phyloP scores from a whole-genome alignment of 1,140 invertebrate species.

The Drosophila biarmipes region DNA sequence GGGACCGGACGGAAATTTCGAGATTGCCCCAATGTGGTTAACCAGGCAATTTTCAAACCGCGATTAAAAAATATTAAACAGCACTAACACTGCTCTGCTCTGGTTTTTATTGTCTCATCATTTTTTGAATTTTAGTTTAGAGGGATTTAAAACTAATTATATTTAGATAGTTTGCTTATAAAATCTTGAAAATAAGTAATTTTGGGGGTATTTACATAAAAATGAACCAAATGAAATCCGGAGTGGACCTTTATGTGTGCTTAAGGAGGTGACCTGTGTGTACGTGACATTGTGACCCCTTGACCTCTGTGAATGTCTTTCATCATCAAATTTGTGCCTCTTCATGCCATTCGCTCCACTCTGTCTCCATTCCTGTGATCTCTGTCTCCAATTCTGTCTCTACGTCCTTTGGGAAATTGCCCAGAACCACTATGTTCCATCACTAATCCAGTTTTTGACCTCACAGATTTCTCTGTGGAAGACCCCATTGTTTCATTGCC shows the following conservation, averaged over 20 bases:
- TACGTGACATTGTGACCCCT: not conserved
- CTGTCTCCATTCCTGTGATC: constrained; percentile 31
- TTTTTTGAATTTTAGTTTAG: not conserved
- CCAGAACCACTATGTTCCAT: not conserved
- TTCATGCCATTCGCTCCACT: constrained; percentile 1
- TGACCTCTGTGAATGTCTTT: constrained; percentile 3
- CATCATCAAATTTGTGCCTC: constrained; percentile 9
- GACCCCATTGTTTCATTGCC: too few relatives aligned
- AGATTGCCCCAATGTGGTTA: constrained; percentile 17
- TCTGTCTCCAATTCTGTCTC: constrained; percentile 9
- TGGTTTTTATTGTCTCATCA: not conserved
- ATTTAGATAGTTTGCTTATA: not conserved
- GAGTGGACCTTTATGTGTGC: constrained; percentile 4
- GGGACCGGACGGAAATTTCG: not conserved
- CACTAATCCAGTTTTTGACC: constrained; percentile 24
- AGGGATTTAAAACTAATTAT: not conserved
- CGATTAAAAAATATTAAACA: not conserved
- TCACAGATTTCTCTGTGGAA: constrained; percentile 16
- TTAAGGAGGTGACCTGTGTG: not conserved
- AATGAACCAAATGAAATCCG: not conserved
- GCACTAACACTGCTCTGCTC: constrained; percentile 7
- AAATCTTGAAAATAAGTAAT: too few relatives aligned
- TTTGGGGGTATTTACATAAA: too few relatives aligned
- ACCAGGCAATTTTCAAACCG: constrained; percentile 13
- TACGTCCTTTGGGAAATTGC: constrained; percentile 1